These are phyloP conservation scores for Menidia menidia DNA, from an alignment of 2,797 vertebrate species.

Conservation along the genomic window DNA sequence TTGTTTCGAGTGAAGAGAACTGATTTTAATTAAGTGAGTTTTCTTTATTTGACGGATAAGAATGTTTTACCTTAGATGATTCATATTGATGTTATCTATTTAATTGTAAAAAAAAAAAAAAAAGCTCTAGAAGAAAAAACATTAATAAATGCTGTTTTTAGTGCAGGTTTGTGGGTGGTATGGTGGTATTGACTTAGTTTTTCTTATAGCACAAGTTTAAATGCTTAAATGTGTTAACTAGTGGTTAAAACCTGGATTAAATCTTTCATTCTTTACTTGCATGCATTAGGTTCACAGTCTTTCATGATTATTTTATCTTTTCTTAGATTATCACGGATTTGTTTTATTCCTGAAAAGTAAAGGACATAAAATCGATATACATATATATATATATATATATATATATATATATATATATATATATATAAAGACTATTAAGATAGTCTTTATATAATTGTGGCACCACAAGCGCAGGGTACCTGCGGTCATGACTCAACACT, in stretches of 20 bases:
- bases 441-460: conserved; percentile 10
- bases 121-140: too few species aligned
- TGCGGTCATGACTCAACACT: conserved; percentile 35
- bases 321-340: conserved; percentile 1
- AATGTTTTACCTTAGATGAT: too few species aligned
- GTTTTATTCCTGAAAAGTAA: too few species aligned
- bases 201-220: too few species aligned
- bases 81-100: too few species aligned
- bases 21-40: conserved; percentile 69
- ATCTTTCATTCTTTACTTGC: conserved; percentile 32
- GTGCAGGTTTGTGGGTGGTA: too few species aligned
- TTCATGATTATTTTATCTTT: conserved; percentile 25
- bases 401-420: too few species aligned
- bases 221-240: conserved; percentile 6
- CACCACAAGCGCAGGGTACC: conserved; percentile 17
- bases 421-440: background rate
- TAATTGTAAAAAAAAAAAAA: too few species aligned
- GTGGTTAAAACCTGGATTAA: background rate
- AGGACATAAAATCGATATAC: too few species aligned
- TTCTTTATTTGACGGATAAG: conserved; percentile 38
- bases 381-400: too few species aligned
- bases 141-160: too few species aligned
- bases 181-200: too few species aligned
- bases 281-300: conserved; percentile 16
- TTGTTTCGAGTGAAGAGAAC: conserved; percentile 73